These are phyloP conservation scores for Aviceda subcristata DNA, from an alignment of 2,113 vertebrate genomes.

Conservation along the genomic window DNA sequence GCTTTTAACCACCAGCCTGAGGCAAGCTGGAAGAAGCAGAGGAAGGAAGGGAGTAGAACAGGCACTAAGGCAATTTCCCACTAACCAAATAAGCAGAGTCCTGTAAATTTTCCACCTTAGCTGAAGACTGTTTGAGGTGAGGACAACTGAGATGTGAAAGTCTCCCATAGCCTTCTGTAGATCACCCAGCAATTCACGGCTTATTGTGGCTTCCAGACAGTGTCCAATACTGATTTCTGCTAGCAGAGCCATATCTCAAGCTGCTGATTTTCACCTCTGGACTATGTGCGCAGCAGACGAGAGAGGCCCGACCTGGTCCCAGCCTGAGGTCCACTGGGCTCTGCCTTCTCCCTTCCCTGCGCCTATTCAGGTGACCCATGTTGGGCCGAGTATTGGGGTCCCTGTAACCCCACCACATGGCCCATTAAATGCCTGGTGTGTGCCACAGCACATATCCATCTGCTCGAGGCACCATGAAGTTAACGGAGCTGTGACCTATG, in stretches of 20 bases:
- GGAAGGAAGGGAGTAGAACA: not conserved
- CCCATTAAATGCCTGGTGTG: not conserved
- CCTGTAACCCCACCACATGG: not conserved
- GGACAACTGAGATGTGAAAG: not conserved
- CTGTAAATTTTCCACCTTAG: not conserved
- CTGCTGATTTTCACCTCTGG: not conserved
- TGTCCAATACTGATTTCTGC: not conserved
- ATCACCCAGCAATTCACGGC: not conserved
- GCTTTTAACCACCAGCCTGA: not conserved
- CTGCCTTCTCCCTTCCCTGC: not conserved
- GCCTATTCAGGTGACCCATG: not conserved
- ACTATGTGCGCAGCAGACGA: not conserved
- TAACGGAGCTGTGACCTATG: not conserved
- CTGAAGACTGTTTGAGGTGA: not conserved
- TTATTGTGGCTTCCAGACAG: not conserved
- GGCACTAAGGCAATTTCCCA: not conserved
- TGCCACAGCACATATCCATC: too few species aligned
- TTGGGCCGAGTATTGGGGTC: fast-evolving
- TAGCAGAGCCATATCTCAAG: not conserved
- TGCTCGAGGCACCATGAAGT: not conserved
- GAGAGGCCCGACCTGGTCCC: not conserved
- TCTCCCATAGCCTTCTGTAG: not conserved
- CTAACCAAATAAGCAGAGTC: not conserved
- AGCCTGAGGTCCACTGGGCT: not conserved
- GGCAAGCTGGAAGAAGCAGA: not conserved